These are phyloP conservation scores for Channa maculata DNA, from an alignment of 2,113 vertebrate genomes.

Conservation along the genomic window DNA sequence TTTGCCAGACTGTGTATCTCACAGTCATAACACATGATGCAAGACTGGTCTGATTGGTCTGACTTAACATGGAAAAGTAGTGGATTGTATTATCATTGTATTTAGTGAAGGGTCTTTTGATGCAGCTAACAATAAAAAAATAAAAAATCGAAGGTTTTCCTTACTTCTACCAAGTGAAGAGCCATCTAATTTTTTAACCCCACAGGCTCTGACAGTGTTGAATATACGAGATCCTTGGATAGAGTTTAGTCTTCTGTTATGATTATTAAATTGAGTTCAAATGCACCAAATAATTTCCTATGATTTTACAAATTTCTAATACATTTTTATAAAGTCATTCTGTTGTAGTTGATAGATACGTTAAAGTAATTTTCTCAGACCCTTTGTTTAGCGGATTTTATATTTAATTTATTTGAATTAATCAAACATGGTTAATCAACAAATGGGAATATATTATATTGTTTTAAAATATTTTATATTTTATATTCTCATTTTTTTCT, in stretches of 20 bases:
- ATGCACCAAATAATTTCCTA: too few species aligned
- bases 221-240: too few species aligned
- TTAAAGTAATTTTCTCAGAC: background rate
- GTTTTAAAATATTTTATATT: background rate
- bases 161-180: too few species aligned
- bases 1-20: slow-evolving; percentile 42
- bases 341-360: background rate
- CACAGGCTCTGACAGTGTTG: too few species aligned
- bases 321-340: background rate
- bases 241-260: too few species aligned
- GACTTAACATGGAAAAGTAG: slow-evolving; percentile 29
- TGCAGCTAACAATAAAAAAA: too few species aligned
- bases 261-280: too few species aligned
- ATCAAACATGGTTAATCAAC: background rate
- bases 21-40: slow-evolving; percentile 74
- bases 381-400: background rate
- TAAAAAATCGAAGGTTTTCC: too few species aligned
- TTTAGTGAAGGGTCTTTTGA: background rate
- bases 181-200: too few species aligned
- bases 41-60: slow-evolving; percentile 66
- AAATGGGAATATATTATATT: background rate
- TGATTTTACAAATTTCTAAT: too few species aligned
- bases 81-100: slow-evolving; percentile 16
- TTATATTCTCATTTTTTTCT: background rate
- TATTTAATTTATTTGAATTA: background rate